Evolutionary conservation across 2,888 invertebrate species (phyloP).

Genomic region (Synergus umbraculus): DNA sequence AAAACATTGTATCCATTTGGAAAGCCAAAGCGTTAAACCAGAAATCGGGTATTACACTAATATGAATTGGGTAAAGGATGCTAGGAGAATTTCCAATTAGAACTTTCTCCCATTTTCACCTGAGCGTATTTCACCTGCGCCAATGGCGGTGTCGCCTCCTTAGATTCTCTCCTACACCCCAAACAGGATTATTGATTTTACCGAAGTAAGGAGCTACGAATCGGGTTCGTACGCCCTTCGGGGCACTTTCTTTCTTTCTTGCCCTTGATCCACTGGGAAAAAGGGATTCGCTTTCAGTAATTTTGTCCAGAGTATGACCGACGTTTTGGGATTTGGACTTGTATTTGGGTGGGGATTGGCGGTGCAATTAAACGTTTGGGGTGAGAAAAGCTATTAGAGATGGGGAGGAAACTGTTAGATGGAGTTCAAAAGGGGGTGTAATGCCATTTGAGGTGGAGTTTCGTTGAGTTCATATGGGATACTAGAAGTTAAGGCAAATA

Average conservation of each 20-base stretch:
- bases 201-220: constrained; percentile 71
- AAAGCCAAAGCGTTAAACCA: not conserved
- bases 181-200: constrained; percentile 73
- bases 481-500: not conserved
- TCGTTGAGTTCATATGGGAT: not conserved
- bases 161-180: constrained; percentile 70
- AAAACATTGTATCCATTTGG: constrained; percentile 1
- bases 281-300: constrained; percentile 29
- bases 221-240: constrained; percentile 64
- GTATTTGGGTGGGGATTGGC: not conserved
- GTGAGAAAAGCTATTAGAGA: not conserved
- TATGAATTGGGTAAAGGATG: not conserved
- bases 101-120: constrained; percentile 45
- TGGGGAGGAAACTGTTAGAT: not conserved
- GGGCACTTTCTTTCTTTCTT: constrained; percentile 36
- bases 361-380: not conserved
- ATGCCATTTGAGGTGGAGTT: not conserved
- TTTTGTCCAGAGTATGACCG: not conserved
- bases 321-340: not conserved
- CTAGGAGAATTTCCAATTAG: not conserved
- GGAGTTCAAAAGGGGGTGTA: not conserved
- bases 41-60: not conserved
- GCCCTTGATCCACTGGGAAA: constrained; percentile 38
- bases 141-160: constrained; percentile 65
- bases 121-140: constrained; percentile 58